Conservation (phyloP, 2,888 invertebrate species). For the Drosophila mimetica region DNA sequence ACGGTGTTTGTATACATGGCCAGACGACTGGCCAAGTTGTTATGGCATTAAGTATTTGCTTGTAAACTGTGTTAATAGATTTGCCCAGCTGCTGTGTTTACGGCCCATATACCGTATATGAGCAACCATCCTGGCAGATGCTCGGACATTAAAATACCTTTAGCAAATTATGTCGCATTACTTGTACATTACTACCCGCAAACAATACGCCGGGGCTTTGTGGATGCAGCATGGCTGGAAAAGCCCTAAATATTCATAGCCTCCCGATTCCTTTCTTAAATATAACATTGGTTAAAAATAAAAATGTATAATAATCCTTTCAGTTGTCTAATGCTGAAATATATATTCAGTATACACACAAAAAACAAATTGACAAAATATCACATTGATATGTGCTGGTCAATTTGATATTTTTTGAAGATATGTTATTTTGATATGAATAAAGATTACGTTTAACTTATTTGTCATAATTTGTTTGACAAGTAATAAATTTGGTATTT, state of each 20-base stretch:
- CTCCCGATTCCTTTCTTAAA: neutral
- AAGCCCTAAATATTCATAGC: neutral
- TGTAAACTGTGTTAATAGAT: constrained; percentile 74
- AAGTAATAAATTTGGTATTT: no score
- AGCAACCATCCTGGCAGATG: constrained; percentile 13
- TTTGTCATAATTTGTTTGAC: no score
- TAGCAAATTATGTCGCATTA: constrained; percentile 69
- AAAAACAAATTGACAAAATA: no score
- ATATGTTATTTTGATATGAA: no score
- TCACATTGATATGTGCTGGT: no score
- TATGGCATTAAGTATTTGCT: constrained; percentile 66
- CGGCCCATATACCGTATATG: constrained; percentile 12
- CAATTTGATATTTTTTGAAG: no score
- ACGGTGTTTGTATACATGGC: constrained; percentile 63
- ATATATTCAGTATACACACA: no score
- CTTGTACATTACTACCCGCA: constrained; percentile 37
- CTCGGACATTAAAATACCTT: constrained; percentile 53
- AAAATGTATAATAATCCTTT: no score
- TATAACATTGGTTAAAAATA: neutral
- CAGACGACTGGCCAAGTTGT: constrained; percentile 23
- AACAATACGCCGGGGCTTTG: constrained; percentile 23
- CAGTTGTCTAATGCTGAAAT: no score
- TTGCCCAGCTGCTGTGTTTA: constrained; percentile 38
- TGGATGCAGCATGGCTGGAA: neutral
- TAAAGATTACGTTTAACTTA: no score